phyloP scores from a whole-genome alignment of 1,140 invertebrate genomes.

The Polypedilum vanderplanki region DNA sequence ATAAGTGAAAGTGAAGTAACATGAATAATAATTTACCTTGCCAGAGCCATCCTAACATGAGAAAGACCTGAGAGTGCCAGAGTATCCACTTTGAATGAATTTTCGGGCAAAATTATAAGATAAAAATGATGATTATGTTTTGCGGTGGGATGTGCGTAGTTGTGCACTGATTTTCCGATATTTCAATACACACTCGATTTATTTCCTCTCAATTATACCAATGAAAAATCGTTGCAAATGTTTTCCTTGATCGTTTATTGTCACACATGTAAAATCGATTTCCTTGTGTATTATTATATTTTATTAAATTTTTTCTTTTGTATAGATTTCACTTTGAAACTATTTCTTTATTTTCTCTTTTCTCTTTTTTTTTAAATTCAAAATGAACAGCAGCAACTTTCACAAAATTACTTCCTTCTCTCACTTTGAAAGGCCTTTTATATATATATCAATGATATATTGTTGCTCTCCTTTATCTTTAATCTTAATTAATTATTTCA shows the following conservation, averaged over 20 bases:
- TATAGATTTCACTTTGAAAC: constrained; percentile 26
- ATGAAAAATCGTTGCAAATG: constrained; percentile 37
- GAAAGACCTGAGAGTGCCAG: constrained; percentile 51
- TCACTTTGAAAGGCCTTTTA: neutral
- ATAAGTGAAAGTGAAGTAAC: constrained; percentile 3
- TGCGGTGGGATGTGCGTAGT: no score
- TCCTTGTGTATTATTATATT: neutral
- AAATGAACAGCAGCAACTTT: neutral
- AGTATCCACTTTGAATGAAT: constrained; percentile 50
- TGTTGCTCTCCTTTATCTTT: neutral
- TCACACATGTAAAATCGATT: constrained; percentile 17
- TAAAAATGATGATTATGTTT: neutral
- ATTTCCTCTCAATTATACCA: constrained; percentile 27
- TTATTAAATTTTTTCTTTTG: neutral
- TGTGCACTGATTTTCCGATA: neutral
- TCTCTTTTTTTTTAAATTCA: neutral
- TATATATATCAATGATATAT: no score
- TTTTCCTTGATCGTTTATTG: constrained; percentile 20
- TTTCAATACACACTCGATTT: neutral
- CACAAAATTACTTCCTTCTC: neutral
- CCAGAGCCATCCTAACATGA: constrained; percentile 57
- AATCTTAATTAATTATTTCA: neutral
- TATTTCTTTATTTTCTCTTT: neutral
- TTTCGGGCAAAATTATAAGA: constrained; percentile 29
- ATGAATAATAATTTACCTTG: constrained; percentile 47